Evolutionary conservation across 2,113 vertebrate species (phyloP).

Genomic region (Pseudopodoces humilis): DNA sequence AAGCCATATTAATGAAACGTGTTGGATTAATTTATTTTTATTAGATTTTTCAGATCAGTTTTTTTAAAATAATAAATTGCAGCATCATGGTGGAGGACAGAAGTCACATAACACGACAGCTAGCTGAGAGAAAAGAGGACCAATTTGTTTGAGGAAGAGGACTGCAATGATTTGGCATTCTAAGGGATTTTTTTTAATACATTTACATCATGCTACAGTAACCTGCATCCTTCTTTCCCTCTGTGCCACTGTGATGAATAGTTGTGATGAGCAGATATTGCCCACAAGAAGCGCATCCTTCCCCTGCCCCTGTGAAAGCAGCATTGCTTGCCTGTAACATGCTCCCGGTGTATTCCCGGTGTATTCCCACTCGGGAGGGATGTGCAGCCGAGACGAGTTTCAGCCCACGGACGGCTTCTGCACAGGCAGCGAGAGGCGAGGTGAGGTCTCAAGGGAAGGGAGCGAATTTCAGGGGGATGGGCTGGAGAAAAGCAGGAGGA

Average conservation of each 20-base stretch:
- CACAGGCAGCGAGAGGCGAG: not conserved
- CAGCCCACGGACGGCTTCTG: fast-evolving
- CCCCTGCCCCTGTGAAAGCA: not conserved
- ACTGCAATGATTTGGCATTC: not conserved
- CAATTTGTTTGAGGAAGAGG: not conserved
- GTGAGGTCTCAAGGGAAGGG: not conserved
- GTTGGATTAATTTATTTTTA: not conserved
- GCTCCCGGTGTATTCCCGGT: not conserved
- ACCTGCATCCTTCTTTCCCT: not conserved
- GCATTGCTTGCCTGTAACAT: fast-evolving
- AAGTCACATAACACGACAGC: not conserved
- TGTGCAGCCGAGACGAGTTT: fast-evolving
- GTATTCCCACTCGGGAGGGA: not conserved
- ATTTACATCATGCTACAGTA: not conserved
- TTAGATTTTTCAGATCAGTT: not conserved
- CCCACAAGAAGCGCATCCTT: not conserved
- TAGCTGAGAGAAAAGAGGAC: not conserved
- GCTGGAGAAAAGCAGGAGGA: fast-evolving
- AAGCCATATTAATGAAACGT: not conserved
- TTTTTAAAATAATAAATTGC: not conserved
- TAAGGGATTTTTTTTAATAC: not conserved
- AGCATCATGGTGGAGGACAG: not conserved
- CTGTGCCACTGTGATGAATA: not conserved
- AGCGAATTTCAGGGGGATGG: fast-evolving
- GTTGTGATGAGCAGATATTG: not conserved